Conservation (phyloP, 2,113 vertebrate genomes). For the Suncus etruscus region DNA sequence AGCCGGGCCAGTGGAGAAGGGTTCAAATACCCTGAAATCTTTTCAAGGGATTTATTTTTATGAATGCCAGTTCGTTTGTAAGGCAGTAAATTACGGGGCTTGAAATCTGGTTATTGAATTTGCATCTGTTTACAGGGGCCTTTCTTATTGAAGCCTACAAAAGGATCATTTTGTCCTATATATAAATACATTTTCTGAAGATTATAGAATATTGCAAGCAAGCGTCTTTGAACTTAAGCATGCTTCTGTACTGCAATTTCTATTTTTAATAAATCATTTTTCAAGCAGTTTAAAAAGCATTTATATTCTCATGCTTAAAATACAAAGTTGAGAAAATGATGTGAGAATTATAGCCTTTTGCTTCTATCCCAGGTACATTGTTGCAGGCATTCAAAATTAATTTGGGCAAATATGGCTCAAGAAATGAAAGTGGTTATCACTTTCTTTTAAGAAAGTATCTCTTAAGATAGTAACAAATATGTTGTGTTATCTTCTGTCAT, state of each 20-base stretch:
- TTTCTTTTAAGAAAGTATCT: background rate
- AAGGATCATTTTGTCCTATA: conserved; percentile 48
- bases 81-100: conserved; percentile 72
- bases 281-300: conserved; percentile 17
- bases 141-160: conserved; percentile 49
- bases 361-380: background rate
- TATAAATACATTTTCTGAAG: conserved; percentile 23
- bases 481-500: conserved; percentile 35
- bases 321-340: conserved; percentile 40
- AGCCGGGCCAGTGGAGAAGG: background rate
- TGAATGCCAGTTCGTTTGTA: conserved; percentile 65
- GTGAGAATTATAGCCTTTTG: background rate
- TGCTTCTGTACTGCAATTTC: conserved; percentile 8
- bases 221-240: conserved; percentile 54
- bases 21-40: background rate
- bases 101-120: conserved; percentile 74
- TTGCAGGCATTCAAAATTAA: conserved; percentile 34
- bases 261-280: conserved; percentile 48
- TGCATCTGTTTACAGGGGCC: conserved; percentile 54
- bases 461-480: conserved; percentile 47
- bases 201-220: conserved; percentile 4
- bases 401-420: conserved; percentile 19
- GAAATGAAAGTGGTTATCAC: conserved; percentile 44
- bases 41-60: conserved; percentile 69
- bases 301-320: background rate